A percentile compares a stretch with the other conserved stretches of the same genome.
Conservation (phyloP, 2,888 invertebrate species). For the Melinaea menophilus region DNA sequence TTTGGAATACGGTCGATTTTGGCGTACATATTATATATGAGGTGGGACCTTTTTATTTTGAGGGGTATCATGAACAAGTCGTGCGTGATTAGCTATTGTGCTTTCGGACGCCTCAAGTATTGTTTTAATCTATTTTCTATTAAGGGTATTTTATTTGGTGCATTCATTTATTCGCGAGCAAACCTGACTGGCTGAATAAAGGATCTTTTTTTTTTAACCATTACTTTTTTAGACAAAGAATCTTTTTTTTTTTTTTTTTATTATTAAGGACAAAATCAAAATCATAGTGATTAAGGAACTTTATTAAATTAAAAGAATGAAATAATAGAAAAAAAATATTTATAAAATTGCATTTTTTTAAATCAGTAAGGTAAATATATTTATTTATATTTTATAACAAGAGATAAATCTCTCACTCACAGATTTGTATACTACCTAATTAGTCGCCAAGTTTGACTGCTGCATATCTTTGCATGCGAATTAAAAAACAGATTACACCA, state of each 20-base stretch:
- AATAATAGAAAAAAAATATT: background rate
- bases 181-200: background rate
- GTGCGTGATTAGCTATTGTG: slow-evolving; percentile 37
- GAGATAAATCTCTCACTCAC: slow-evolving; percentile 15
- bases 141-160: slow-evolving; percentile 16
- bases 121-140: slow-evolving; percentile 26
- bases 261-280: background rate
- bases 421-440: slow-evolving; percentile 19
- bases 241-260: background rate
- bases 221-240: background rate
- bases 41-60: slow-evolving; percentile 13
- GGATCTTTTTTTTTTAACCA: slow-evolving; percentile 8
- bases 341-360: background rate
- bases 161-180: background rate
- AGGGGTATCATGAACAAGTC: slow-evolving; percentile 27
- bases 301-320: no score
- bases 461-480: slow-evolving; percentile 9
- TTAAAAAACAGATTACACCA: no score
- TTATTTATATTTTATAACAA: slow-evolving; percentile 16
- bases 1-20: slow-evolving; percentile 14
- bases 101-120: slow-evolving; percentile 31
- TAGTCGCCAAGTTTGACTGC: slow-evolving; percentile 10
- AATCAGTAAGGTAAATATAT: slow-evolving; percentile 6
- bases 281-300: no score
- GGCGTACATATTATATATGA: background rate